Base-by-base conservation (phyloP, 23 tunicate genomes). In the Styela clava region DNA sequence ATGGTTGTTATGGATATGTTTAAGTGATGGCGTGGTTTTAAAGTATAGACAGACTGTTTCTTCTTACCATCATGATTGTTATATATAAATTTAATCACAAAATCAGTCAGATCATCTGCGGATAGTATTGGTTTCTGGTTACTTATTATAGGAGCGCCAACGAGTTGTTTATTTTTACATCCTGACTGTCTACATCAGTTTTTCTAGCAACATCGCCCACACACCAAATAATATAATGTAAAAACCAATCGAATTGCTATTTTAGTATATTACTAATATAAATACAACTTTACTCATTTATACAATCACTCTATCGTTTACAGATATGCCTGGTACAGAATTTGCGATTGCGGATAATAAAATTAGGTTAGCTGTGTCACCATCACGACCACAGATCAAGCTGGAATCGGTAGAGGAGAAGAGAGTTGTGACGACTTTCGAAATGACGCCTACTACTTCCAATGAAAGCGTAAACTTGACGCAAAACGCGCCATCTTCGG, bases 251-350 rank as follows among this genome's bases (percentile, higher is more conserved):
- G n/a, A n/a, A n/a, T n/a, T n/a, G n/a, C n/a, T 44, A 44, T 44
- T 44, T 44, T 44, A 5, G 56, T 44, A 44, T 5, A 44, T 44
- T 44, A 44, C 56, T 44, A 44, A 67, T 67, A n/a, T 29, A 67
- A 27, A 29, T 67, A 1, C 24, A 12, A 24, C 71, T 67, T 1
- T 67, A 67, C 16, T 24, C 16, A 65, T 65, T 1, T 67, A 67
- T 18, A 67, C 22, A 67, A 18, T 18, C 30, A 18, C 31, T 67
- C 16, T 22, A 25, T 22, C 16, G 1, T 19, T 67, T 27, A 67
- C 71, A 67, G 71, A 67, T 67, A 67, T 67, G 71, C 71, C 71
- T 67, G 31, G 31, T 18, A 67, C 30, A 67, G 71, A 67, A 16
- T 25, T 67, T 67, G 24, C 30, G 31, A 25, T 67, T 18, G 22